Evolutionary conservation across 1,140 invertebrate species (phyloP).

Genomic region (Trissolcus basalis): DNA sequence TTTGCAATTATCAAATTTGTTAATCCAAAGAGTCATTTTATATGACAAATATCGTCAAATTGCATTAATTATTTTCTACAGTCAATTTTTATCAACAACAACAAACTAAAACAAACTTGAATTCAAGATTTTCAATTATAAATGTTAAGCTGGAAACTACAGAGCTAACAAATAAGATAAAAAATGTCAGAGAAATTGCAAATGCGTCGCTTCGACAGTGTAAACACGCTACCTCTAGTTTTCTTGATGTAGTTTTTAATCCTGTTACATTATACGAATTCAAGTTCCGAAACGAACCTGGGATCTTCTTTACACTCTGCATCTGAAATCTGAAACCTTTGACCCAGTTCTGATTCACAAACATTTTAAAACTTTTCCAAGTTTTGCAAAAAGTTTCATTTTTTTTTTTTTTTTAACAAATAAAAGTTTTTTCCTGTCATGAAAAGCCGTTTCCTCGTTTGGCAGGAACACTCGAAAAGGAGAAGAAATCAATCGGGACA

Average conservation of each 20-base stretch:
- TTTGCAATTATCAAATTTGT: not conserved
- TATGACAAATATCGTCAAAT: no score
- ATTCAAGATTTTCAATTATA: no score
- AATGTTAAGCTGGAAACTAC: not conserved
- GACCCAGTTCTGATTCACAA: constrained; percentile 5
- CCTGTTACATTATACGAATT: constrained; percentile 41
- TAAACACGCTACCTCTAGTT: constrained; percentile 36
- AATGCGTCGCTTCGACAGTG: constrained; percentile 31
- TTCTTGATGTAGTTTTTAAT: constrained; percentile 39
- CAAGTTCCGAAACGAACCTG: constrained; percentile 30
- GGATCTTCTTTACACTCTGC: constrained; percentile 15
- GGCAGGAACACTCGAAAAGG: no score
- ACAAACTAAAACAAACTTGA: no score
- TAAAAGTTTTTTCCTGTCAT: no score
- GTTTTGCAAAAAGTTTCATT: not conserved
- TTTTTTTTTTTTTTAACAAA: no score
- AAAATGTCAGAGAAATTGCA: constrained; percentile 38
- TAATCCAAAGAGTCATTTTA: no score
- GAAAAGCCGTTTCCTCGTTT: no score
- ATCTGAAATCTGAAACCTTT: constrained; percentile 26
- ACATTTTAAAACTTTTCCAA: constrained; percentile 2
- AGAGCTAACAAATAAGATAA: no score
- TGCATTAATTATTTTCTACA: no score
- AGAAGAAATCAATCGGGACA: no score
- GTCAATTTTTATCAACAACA: no score